Evolutionary conservation across 2,113 vertebrate genomes (phyloP).

Genomic region (Nycticebus coucang): DNA sequence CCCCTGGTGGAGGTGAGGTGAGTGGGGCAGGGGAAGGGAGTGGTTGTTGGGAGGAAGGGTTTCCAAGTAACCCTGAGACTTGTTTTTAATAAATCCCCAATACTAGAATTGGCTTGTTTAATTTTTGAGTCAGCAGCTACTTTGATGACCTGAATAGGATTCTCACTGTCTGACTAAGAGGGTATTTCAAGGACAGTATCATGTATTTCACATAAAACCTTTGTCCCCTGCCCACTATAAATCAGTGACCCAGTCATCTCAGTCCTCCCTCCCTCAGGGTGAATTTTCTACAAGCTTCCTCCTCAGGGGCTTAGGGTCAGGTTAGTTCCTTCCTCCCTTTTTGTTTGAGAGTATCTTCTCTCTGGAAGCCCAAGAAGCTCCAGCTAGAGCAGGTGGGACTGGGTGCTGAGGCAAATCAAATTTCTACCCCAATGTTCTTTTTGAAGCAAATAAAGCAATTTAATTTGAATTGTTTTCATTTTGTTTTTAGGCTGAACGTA

Average conservation of each 20-base stretch:
- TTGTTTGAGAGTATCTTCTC: background rate
- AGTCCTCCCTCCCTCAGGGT: background rate
- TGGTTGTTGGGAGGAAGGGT: background rate
- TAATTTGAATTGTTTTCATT: slow-evolving; percentile 22
- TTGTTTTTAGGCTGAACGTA: background rate
- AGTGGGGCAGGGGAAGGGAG: too few species aligned
- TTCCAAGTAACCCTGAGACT: background rate
- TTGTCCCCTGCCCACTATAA: background rate
- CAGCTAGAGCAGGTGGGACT: background rate
- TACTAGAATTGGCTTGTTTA: background rate
- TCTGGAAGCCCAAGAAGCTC: background rate
- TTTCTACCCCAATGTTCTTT: background rate
- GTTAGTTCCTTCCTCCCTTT: background rate
- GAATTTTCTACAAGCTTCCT: background rate
- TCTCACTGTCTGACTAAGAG: background rate
- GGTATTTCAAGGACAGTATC: background rate
- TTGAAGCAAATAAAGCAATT: slow-evolving; percentile 1
- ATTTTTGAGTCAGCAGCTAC: background rate
- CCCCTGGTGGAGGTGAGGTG: background rate
- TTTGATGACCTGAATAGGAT: background rate
- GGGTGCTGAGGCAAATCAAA: background rate
- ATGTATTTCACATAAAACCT: background rate
- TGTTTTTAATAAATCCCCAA: background rate
- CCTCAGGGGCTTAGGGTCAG: background rate
- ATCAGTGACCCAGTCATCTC: background rate